Percentiles rank a stretch among this genome's conserved stretches.
phyloP scores from a whole-genome alignment of 2,888 invertebrate species.

The Autographa gamma region DNA sequence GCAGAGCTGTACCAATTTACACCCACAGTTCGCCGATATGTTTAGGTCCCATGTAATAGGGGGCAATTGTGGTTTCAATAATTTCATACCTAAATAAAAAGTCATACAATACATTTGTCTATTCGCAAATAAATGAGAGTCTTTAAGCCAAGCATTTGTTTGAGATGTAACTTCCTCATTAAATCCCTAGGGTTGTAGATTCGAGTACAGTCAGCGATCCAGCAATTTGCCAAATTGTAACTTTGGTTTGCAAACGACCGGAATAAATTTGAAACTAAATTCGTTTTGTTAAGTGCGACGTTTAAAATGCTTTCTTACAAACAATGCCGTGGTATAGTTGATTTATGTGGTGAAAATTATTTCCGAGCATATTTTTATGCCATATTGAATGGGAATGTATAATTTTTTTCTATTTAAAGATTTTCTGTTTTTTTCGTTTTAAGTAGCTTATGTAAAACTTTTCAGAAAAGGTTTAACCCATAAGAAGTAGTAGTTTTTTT shows the following conservation, averaged over 20 bases:
- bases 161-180: neutral
- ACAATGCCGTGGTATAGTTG: neutral
- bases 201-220: slow-evolving; percentile 16
- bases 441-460: too few species aligned
- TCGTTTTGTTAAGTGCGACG: slow-evolving; percentile 13
- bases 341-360: slow-evolving; percentile 8
- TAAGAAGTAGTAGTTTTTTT: too few species aligned
- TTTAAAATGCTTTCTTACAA: slow-evolving; percentile 11
- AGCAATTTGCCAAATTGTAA: slow-evolving; percentile 55
- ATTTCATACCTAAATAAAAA: too few species aligned
- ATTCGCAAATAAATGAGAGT: neutral
- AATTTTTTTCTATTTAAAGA: too few species aligned
- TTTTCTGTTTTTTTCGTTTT: too few species aligned
- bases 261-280: slow-evolving; percentile 54
- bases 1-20: too few species aligned
- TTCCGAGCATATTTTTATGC: neutral
- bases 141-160: neutral
- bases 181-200: neutral
- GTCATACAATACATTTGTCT: too few species aligned
- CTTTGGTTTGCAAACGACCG: slow-evolving; percentile 60
- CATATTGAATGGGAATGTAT: too few species aligned
- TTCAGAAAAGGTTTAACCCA: too few species aligned
- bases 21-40: too few species aligned
- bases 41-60: too few species aligned
- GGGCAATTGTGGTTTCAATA: too few species aligned